Evolutionary conservation across 1,140 invertebrate species (phyloP).

Genomic region (Kradibia gibbosae): DNA sequence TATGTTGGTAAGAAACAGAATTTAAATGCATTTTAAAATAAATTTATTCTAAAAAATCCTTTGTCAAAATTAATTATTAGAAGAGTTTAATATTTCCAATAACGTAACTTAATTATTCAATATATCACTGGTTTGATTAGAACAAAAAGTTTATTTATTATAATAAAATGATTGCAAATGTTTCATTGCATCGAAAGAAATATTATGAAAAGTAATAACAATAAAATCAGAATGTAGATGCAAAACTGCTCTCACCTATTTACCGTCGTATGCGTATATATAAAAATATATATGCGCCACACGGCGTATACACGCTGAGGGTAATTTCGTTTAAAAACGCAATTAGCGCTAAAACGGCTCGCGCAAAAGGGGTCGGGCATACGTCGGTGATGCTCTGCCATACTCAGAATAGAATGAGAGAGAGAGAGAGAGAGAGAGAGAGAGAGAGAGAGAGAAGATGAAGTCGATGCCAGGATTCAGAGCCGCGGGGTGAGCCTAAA

Average conservation of each 20-base stretch:
- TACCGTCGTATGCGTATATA: not conserved
- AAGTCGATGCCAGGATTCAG: not conserved
- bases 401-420: not conserved
- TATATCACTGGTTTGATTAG: no score
- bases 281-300: no score
- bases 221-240: not conserved
- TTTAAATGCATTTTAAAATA: no score
- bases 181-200: no score
- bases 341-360: conserved; percentile 62
- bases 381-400: conserved; percentile 46
- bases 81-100: no score
- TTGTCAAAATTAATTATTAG: no score
- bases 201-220: no score
- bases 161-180: no score
- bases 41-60: no score
- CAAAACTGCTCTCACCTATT: not conserved
- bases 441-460: not conserved
- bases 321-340: conserved; percentile 72
- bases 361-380: conserved; percentile 44
- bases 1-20: no score
- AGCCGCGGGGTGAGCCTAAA: conserved; percentile 62
- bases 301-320: conserved; percentile 25
- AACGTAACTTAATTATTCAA: no score
- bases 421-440: not conserved
- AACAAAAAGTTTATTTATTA: no score